Evolutionary conservation across 2,797 vertebrate species (phyloP).

Genomic region (Micrastur ruficollis): DNA sequence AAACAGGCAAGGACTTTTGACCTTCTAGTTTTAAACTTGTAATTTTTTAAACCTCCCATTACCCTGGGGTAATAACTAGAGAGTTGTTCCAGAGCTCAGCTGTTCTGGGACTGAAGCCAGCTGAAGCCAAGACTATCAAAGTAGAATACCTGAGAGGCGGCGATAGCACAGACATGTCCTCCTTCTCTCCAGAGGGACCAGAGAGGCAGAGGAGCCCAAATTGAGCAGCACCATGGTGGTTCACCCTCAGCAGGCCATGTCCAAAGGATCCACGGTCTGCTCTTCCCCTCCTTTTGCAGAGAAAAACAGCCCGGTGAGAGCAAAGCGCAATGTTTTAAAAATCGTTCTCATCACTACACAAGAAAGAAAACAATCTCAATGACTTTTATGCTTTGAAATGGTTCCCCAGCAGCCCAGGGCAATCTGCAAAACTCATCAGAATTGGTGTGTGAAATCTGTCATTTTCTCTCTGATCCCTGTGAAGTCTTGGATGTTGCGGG

Average conservation of each 20-base stretch:
- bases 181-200: neutral
- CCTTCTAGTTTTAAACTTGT: neutral
- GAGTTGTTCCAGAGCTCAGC: neutral
- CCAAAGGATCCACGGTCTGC: neutral
- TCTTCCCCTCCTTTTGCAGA: neutral
- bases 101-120: neutral
- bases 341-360: neutral
- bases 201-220: neutral
- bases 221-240: neutral
- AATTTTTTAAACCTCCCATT: neutral
- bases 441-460: neutral
- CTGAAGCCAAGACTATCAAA: neutral
- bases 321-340: neutral
- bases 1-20: neutral
- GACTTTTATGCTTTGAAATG: neutral
- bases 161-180: neutral
- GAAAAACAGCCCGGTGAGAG: neutral
- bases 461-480: neutral
- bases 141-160: neutral
- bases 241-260: neutral
- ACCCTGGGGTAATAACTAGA: neutral
- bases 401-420: neutral
- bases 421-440: conserved; percentile 11
- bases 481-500: neutral
- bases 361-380: conserved; percentile 6